Conservation (phyloP, 2,797 vertebrate genomes). For the Arnoldichthys spilopterus region DNA sequence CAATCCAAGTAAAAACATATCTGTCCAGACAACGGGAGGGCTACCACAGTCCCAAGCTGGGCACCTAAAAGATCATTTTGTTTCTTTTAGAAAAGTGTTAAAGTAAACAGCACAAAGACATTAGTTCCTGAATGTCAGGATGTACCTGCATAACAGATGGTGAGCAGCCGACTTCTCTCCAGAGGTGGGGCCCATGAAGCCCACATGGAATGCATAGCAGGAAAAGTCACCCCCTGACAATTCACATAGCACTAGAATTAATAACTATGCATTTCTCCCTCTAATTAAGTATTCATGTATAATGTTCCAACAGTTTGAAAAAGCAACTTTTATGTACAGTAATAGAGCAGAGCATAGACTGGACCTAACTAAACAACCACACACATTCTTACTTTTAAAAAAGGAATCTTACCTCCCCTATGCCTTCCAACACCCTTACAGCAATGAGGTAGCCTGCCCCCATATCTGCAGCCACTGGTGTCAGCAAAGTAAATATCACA, state of each 20-base stretch:
- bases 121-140: neutral
- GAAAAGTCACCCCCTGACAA: constrained; percentile 92
- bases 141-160: constrained; percentile 93
- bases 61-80: constrained; percentile 78
- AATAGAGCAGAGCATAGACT: neutral
- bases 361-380: neutral
- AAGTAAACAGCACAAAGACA: neutral
- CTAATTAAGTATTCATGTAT: neutral
- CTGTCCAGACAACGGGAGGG: constrained; percentile 90
- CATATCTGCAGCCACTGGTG: constrained; percentile 88
- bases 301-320: neutral
- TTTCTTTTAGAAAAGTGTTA: neutral
- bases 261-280: neutral
- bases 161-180: constrained; percentile 94
- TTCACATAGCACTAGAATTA: constrained; percentile 22
- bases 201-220: constrained; percentile 98
- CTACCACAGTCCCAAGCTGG: constrained; percentile 92
- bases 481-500: constrained; percentile 89
- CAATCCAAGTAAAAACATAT: constrained; percentile 96
- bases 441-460: constrained; percentile 88
- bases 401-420: constrained; percentile 87
- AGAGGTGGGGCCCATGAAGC: constrained; percentile 94
- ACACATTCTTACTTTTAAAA: neutral
- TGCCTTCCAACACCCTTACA: constrained; percentile 89
- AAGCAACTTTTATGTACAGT: no score